A percentile compares a stretch with the other conserved stretches of the same genome.
Evolutionary conservation across 2,888 invertebrate genomes (phyloP).

Genomic region (Lasiommata megera): DNA sequence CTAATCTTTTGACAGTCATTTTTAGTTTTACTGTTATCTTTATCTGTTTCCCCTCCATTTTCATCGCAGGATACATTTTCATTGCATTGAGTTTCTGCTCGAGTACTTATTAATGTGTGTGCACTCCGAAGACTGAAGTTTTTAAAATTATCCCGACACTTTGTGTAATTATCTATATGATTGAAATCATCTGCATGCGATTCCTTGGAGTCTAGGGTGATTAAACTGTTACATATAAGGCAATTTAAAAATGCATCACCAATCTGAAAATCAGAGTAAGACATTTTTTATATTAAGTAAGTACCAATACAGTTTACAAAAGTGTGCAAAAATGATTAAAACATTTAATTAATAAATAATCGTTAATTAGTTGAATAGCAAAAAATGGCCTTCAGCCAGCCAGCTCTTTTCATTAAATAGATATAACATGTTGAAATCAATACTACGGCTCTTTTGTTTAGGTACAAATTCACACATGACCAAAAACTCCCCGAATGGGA

Average conservation of each 20-base stretch:
- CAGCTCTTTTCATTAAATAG: too few relatives aligned
- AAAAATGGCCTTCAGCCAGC: too few relatives aligned
- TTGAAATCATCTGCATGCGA: slow-evolving; percentile 41
- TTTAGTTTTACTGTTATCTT: background rate
- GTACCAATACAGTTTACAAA: too few relatives aligned
- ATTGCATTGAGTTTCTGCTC: background rate
- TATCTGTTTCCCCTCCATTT: background rate
- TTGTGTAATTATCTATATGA: slow-evolving; percentile 37
- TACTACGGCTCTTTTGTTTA: too few relatives aligned
- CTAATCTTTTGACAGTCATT: too few relatives aligned
- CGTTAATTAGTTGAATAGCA: too few relatives aligned
- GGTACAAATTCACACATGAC: too few relatives aligned
- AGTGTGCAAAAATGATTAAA: too few relatives aligned
- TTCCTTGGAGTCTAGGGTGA: slow-evolving; percentile 28
- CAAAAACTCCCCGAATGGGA: too few relatives aligned
- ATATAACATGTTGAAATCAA: too few relatives aligned
- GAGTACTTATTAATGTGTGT: background rate
- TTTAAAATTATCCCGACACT: slow-evolving; percentile 19
- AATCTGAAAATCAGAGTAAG: slow-evolving; percentile 40
- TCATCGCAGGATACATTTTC: background rate
- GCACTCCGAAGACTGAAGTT: background rate
- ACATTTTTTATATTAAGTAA: background rate
- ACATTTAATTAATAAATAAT: too few relatives aligned
- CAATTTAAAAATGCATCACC: slow-evolving; percentile 46
- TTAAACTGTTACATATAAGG: slow-evolving; percentile 48